Conservation (phyloP, 2,113 vertebrate genomes). For the Oenanthe oenanthe region DNA sequence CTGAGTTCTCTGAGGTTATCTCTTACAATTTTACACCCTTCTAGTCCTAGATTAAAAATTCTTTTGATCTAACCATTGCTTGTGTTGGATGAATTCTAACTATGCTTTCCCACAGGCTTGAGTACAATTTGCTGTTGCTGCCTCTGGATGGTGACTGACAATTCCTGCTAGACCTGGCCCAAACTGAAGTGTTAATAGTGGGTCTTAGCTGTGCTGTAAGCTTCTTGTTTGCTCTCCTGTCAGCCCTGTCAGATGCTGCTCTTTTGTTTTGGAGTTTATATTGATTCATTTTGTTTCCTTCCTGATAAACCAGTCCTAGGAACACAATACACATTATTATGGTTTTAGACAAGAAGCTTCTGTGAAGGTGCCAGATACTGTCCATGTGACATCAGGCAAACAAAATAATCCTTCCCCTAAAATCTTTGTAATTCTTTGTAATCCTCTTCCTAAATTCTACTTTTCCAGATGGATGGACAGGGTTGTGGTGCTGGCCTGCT, state of each 20-base stretch:
- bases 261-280: background rate
- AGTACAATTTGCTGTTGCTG: background rate
- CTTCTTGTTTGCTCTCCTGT: background rate
- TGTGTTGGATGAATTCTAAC: background rate
- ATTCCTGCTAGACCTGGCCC: background rate
- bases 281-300: background rate
- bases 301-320: background rate
- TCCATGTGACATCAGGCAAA: background rate
- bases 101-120: background rate
- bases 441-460: background rate
- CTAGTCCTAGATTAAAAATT: background rate
- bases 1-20: background rate
- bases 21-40: background rate
- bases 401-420: background rate
- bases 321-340: background rate
- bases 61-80: background rate
- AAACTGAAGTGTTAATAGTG: background rate
- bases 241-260: background rate
- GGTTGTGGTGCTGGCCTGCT: background rate
- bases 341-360: background rate
- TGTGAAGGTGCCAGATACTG: background rate
- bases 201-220: background rate
- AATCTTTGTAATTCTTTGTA: background rate
- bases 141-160: background rate
- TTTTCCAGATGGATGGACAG: background rate